A percentile compares a stretch with the other conserved stretches of the same genome.
phyloP scores from a whole-genome alignment of 2,797 vertebrate species.

The Alca torda region DNA sequence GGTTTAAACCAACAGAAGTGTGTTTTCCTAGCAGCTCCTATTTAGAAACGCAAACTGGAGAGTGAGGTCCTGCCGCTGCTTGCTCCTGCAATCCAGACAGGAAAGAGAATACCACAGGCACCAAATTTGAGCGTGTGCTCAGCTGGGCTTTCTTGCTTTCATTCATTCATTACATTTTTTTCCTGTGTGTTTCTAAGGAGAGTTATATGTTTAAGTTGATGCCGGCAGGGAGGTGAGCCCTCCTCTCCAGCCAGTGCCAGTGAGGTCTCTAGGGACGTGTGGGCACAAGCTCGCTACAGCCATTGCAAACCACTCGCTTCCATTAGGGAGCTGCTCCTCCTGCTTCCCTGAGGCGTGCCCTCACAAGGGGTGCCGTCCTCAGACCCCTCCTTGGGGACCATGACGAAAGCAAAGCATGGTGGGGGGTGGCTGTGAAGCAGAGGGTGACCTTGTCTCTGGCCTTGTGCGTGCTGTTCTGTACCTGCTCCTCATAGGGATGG shows the following conservation, averaged over 20 bases:
- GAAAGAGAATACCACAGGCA: background rate
- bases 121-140: background rate
- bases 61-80: background rate
- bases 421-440: background rate
- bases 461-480: background rate
- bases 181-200: constrained; percentile 48
- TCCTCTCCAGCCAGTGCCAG: constrained; percentile 32
- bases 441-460: background rate
- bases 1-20: background rate
- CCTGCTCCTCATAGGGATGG: background rate
- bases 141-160: background rate
- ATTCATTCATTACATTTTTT: background rate
- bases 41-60: background rate
- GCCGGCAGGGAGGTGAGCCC: background rate
- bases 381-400: background rate
- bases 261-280: background rate
- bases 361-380: rapidly evolving
- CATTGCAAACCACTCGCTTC: background rate
- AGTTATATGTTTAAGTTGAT: constrained; percentile 14
- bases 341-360: background rate
- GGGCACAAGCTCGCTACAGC: background rate
- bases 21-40: background rate
- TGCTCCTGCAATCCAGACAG: background rate
- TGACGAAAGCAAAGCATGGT: rapidly evolving
- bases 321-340: background rate